These are phyloP conservation scores for Paratrypauchen microcephalus DNA, from an alignment of 2,797 vertebrate genomes.

Conservation along the genomic window DNA sequence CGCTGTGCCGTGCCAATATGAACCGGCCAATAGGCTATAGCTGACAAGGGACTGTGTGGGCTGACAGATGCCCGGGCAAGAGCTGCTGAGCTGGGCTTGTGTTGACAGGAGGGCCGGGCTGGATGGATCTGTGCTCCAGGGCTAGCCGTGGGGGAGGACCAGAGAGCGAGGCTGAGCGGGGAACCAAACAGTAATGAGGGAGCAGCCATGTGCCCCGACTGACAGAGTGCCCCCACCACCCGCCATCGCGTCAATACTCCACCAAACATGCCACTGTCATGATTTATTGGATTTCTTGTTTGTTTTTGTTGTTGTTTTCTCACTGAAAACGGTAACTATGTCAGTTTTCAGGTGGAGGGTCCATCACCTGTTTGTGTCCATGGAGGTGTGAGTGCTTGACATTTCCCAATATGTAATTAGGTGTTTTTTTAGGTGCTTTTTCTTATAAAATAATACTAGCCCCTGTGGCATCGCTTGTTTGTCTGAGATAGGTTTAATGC, in stretches of 20 bases:
- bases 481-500: too few relatives aligned
- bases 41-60: conserved; percentile 71
- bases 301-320: neutral
- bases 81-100: conserved; percentile 70
- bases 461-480: too few relatives aligned
- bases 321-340: conserved; percentile 35
- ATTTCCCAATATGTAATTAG: too few relatives aligned
- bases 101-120: conserved; percentile 69
- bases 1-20: conserved; percentile 61
- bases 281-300: conserved; percentile 18
- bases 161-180: conserved; percentile 55
- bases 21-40: conserved; percentile 59
- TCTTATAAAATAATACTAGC: too few relatives aligned
- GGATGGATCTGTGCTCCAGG: conserved; percentile 72
- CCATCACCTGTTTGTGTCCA: neutral
- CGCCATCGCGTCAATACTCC: conserved; percentile 49
- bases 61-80: conserved; percentile 71
- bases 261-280: conserved; percentile 36
- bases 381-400: too few relatives aligned
- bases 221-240: conserved; percentile 63
- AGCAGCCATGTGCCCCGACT: conserved; percentile 63
- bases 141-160: conserved; percentile 71
- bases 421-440: too few relatives aligned
- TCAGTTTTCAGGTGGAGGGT: conserved; percentile 6
- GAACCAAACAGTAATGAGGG: conserved; percentile 74